Conservation (phyloP, 2,888 invertebrate species). For the Eupithecia pulchellata region DNA sequence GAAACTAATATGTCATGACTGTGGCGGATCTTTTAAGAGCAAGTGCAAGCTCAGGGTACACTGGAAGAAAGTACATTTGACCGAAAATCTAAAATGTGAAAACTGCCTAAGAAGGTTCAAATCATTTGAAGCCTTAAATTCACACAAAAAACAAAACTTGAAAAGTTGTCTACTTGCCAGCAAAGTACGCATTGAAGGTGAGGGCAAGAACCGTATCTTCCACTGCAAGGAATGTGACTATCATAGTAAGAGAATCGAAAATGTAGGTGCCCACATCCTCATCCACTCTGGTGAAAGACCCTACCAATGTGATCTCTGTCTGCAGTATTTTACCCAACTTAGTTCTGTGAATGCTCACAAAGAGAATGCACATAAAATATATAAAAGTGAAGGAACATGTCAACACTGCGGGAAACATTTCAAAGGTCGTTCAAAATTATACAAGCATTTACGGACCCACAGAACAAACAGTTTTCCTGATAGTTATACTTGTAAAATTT, state of each 20-base stretch:
- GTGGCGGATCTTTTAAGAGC: too few relatives aligned
- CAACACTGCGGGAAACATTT: constrained; percentile 69
- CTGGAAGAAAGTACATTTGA: constrained; percentile 59
- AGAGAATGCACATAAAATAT: constrained; percentile 62
- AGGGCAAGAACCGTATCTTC: constrained; percentile 37
- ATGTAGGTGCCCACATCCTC: constrained; percentile 57
- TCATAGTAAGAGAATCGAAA: constrained; percentile 58
- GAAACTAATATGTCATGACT: constrained; percentile 61
- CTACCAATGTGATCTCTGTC: constrained; percentile 63
- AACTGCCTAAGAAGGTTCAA: constrained; percentile 52
- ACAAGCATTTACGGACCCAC: constrained; percentile 64
- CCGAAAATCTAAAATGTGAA: constrained; percentile 50
- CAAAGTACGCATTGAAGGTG: constrained; percentile 40
- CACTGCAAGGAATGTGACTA: constrained; percentile 62
- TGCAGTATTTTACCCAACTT: constrained; percentile 61
- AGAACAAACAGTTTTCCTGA: constrained; percentile 21
- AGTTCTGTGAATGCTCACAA: constrained; percentile 64
- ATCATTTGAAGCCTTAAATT: constrained; percentile 45
- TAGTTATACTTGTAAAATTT: constrained; percentile 57
- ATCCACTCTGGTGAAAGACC: constrained; percentile 68
- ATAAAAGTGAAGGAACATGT: constrained; percentile 61
- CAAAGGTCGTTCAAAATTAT: constrained; percentile 59
- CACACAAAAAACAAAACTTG: constrained; percentile 41
- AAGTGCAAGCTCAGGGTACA: constrained; percentile 64
- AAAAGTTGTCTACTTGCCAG: constrained; percentile 35